phyloP scores from a whole-genome alignment of 2,113 vertebrate genomes.

The Lipophrys pholis region DNA sequence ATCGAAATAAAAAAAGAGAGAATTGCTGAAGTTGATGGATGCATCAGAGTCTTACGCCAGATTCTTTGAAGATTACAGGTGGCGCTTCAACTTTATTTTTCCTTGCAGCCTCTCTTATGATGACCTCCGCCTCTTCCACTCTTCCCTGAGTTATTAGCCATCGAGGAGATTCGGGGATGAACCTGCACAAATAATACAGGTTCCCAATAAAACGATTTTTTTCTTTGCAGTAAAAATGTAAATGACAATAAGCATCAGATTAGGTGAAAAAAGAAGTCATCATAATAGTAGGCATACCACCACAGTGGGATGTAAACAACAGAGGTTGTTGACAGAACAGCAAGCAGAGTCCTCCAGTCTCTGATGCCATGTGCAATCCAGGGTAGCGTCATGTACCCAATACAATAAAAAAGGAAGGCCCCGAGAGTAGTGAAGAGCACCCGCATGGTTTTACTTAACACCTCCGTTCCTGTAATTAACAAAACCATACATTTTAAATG shows the following conservation, averaged over 20 bases:
- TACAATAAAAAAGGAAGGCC: conserved; percentile 90
- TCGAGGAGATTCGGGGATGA: conserved; percentile 92
- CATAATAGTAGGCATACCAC: conserved; percentile 85
- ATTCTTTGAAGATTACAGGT: conserved; percentile 84
- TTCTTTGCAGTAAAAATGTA: not conserved
- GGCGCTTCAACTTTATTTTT: conserved; percentile 85
- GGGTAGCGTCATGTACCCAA: conserved; percentile 93
- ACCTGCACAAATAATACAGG: conserved; percentile 75
- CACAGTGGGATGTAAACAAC: conserved; percentile 87
- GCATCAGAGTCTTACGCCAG: conserved; percentile 79
- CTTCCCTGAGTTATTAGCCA: conserved; percentile 91
- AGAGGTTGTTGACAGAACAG: conserved; percentile 84
- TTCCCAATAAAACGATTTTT: not conserved
- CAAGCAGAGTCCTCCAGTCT: conserved; percentile 89
- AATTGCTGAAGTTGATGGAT: too few species aligned
- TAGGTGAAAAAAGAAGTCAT: not conserved
- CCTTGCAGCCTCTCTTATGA: conserved; percentile 88
- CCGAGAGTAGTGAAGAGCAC: conserved; percentile 90
- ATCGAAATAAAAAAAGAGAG: too few species aligned
- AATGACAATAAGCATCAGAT: not conserved
- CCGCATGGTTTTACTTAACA: conserved; percentile 89
- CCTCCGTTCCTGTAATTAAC: conserved; percentile 86
- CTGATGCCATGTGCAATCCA: conserved; percentile 89
- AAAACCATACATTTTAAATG: not conserved
- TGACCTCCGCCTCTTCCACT: conserved; percentile 87